Conservation (phyloP, 2,113 vertebrate genomes). For the Colius striatus region DNA sequence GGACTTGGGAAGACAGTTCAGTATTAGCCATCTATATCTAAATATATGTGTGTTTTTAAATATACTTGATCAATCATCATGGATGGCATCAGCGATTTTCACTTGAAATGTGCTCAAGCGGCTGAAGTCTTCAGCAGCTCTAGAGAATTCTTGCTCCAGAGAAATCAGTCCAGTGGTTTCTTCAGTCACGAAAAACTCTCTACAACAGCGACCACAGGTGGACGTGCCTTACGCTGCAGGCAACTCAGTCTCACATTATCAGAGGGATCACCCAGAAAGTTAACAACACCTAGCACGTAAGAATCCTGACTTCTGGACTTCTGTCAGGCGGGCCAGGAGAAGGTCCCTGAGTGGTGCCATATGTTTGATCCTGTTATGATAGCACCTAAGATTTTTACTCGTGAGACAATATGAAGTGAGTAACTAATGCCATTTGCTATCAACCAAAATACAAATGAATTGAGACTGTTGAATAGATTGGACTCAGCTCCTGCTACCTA, state of each 20-base stretch:
- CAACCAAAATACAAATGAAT: neutral
- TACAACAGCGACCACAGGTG: fast-evolving
- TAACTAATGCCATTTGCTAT: neutral
- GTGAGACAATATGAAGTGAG: neutral
- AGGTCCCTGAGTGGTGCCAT: neutral
- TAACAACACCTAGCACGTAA: neutral
- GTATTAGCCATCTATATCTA: neutral
- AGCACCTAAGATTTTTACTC: neutral
- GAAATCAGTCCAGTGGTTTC: neutral
- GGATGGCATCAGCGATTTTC: neutral
- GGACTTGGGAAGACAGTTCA: neutral
- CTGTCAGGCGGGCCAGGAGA: neutral
- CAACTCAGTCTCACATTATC: fast-evolving
- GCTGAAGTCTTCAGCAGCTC: neutral
- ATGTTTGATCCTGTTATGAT: fast-evolving
- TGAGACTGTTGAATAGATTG: neutral
- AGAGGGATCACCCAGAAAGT: neutral
- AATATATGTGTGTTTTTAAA: fast-evolving
- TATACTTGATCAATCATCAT: neutral
- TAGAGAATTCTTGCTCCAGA: neutral
- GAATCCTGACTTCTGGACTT: neutral
- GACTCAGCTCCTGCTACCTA: neutral
- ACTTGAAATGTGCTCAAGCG: neutral
- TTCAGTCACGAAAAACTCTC: neutral
- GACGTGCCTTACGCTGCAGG: neutral